A percentile compares a stretch with the other conserved stretches of the same genome.
Conservation (phyloP, 2,888 invertebrate genomes). For the Drosophila limbata region DNA sequence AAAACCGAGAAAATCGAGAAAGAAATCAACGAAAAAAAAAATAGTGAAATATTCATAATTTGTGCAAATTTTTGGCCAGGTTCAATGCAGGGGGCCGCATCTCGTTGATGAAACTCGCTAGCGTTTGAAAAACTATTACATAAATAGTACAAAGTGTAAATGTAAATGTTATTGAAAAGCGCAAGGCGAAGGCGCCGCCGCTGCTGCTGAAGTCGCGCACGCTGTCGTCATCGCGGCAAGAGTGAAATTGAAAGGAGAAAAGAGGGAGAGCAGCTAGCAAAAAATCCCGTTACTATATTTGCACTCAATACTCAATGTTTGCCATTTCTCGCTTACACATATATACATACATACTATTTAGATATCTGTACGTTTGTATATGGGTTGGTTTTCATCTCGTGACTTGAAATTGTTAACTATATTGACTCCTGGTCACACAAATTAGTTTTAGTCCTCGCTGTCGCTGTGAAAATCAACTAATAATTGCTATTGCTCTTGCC, state of each 20-base stretch:
- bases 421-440: conserved; percentile 64
- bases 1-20: conserved; percentile 43
- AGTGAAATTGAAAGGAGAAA: conserved; percentile 40
- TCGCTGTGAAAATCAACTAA: conserved; percentile 68
- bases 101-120: conserved; percentile 52
- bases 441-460: conserved; percentile 53
- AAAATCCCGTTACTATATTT: conserved; percentile 63
- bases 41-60: conserved; percentile 69
- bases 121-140: conserved; percentile 74
- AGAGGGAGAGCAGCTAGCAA: conserved; percentile 58
- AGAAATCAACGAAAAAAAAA: conserved; percentile 52
- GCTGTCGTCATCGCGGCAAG: conserved; percentile 77
- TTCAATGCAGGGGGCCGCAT: conserved; percentile 41
- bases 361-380: conserved; percentile 17
- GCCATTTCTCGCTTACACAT: conserved; percentile 43
- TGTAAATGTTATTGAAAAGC: conserved; percentile 79
- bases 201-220: conserved; percentile 57
- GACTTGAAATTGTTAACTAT: conserved; percentile 61
- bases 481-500: conserved; percentile 54
- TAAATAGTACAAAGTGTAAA: conserved; percentile 78
- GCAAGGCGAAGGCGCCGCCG: conserved; percentile 67
- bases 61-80: conserved; percentile 46
- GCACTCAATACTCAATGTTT: conserved; percentile 57
- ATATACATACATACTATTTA: conserved; percentile 11
- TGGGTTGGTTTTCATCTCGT: conserved; percentile 56